A percentile compares a stretch with the other conserved stretches of the same genome.
phyloP scores from a whole-genome alignment of 2,888 invertebrate genomes.

The Eristalinus sepulchralis region DNA sequence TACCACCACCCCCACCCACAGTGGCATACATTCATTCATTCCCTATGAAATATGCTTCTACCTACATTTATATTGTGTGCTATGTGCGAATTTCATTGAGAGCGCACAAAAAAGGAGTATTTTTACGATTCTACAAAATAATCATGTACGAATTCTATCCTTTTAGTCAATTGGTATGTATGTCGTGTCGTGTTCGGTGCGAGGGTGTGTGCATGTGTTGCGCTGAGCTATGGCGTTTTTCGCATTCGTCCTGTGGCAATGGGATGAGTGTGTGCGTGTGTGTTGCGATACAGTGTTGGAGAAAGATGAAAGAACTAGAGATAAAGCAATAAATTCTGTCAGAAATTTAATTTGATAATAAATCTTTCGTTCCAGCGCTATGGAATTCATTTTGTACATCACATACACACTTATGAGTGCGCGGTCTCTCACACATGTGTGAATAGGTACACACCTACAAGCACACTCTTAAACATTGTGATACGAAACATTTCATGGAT shows the following conservation, averaged over 20 bases:
- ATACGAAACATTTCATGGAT: slow-evolving; percentile 67
- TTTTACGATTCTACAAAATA: slow-evolving; percentile 71
- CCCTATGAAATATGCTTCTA: slow-evolving; percentile 68
- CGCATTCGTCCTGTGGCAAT: slow-evolving; percentile 69
- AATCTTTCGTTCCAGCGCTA: slow-evolving; percentile 82
- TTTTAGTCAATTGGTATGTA: slow-evolving; percentile 69
- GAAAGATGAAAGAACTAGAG: slow-evolving; percentile 80
- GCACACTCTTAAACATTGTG: slow-evolving; percentile 61
- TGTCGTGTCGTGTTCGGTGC: slow-evolving; percentile 3
- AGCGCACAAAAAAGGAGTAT: slow-evolving; percentile 66
- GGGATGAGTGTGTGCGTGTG: slow-evolving; percentile 62
- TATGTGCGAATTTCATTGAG: slow-evolving; percentile 71
- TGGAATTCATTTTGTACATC: slow-evolving; percentile 80
- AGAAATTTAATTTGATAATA: slow-evolving; percentile 82
- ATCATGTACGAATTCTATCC: slow-evolving; percentile 72
- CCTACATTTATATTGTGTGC: slow-evolving; percentile 64
- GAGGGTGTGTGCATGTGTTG: slow-evolving; percentile 50
- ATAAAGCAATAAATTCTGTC: slow-evolving; percentile 82
- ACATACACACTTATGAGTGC: slow-evolving; percentile 72
- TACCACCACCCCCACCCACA: slow-evolving; percentile 5
- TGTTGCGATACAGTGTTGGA: slow-evolving; percentile 63
- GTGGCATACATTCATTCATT: slow-evolving; percentile 44
- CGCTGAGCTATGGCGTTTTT: slow-evolving; percentile 68
- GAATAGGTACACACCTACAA: slow-evolving; percentile 69
- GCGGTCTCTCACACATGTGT: slow-evolving; percentile 8